These are phyloP conservation scores for Callyntrura sp. DNA, from an alignment of 2,888 invertebrate species.

Conservation along the genomic window DNA sequence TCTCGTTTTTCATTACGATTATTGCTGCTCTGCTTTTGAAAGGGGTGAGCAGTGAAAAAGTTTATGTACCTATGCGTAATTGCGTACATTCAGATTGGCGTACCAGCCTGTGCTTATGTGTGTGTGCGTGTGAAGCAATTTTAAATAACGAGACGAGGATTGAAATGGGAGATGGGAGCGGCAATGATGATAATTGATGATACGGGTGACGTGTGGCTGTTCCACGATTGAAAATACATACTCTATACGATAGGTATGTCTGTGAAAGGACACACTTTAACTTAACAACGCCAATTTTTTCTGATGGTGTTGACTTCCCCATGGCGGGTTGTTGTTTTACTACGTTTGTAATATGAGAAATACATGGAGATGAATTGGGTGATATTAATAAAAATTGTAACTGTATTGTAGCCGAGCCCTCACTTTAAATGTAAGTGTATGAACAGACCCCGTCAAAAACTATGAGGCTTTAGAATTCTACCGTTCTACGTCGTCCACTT, in stretches of 20 bases:
- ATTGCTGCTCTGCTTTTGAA: conserved; percentile 42
- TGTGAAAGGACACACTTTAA: background rate
- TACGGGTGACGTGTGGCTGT: conserved; percentile 20
- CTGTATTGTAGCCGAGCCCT: background rate
- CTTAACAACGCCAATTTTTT: background rate
- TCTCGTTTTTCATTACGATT: conserved; percentile 62
- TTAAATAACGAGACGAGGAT: conserved; percentile 43
- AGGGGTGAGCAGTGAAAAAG: background rate
- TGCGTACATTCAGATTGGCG: background rate
- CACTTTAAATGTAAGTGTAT: background rate
- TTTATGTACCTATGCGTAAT: background rate
- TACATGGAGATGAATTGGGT: background rate
- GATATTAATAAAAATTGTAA: background rate
- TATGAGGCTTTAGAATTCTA: no score
- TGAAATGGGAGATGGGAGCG: conserved; percentile 41
- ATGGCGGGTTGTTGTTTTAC: background rate
- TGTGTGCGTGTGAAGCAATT: conserved; percentile 10
- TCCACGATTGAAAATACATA: background rate
- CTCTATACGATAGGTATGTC: background rate
- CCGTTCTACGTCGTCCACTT: no score
- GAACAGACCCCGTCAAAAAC: background rate
- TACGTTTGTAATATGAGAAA: background rate
- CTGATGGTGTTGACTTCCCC: conserved; percentile 20
- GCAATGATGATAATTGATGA: conserved; percentile 42
- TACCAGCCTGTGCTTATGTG: background rate